Percentiles rank a stretch among this genome's conserved stretches.
These are phyloP conservation scores for Coenonympha arcania DNA, from an alignment of 2,888 invertebrate genomes.

Conservation along the genomic window DNA sequence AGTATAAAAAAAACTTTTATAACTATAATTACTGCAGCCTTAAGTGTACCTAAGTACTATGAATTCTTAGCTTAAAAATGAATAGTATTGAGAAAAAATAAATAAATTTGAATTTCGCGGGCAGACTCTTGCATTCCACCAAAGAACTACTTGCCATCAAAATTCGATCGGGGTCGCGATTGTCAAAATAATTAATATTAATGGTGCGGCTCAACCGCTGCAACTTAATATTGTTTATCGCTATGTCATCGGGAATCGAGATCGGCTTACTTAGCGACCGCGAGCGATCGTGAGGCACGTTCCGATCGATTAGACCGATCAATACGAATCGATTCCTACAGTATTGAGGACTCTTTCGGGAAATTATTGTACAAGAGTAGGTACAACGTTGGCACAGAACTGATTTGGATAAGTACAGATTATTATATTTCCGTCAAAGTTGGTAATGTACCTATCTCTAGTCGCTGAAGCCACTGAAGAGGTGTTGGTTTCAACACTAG, in stretches of 20 bases:
- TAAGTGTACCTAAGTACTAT: too few relatives aligned
- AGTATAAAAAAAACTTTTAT: too few relatives aligned
- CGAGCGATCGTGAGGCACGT: slow-evolving; percentile 25
- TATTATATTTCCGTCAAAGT: background rate
- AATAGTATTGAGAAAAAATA: background rate
- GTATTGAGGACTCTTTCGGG: slow-evolving; percentile 13
- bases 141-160: background rate
- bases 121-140: background rate
- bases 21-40: too few relatives aligned
- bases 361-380: background rate
- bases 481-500: too few relatives aligned
- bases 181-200: slow-evolving; percentile 24
- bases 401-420: background rate
- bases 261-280: slow-evolving; percentile 16
- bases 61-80: too few relatives aligned
- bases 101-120: background rate
- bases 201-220: slow-evolving; percentile 11
- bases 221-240: slow-evolving; percentile 23
- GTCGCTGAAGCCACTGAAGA: slow-evolving; percentile 22
- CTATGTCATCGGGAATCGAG: slow-evolving; percentile 20
- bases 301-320: slow-evolving; percentile 18
- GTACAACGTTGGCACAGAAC: too few relatives aligned
- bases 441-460: background rate
- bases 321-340: slow-evolving; percentile 17
- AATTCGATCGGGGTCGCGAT: slow-evolving; percentile 13